Evolutionary conservation across 2,113 vertebrate species (phyloP), one percentile per base, ranked within the genome.

Genomic region (Motacilla tschutschensis): DNA sequence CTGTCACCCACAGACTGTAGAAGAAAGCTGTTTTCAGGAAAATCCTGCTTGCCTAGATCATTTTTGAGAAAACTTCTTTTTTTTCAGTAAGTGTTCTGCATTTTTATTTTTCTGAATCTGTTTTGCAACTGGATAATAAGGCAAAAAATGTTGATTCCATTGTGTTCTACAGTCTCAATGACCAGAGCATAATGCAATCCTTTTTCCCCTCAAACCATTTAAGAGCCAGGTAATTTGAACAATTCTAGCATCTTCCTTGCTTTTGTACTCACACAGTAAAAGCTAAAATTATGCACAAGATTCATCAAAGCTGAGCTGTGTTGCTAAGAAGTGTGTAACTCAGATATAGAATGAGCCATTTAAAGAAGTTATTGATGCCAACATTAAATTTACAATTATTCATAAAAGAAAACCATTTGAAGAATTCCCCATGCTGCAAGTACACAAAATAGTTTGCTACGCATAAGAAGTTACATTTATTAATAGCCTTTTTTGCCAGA

Each of bases 361-460:
- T 95, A 90, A 94, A 94, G 83, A 88, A 92, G 92, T 92, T 95
- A 94, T 94, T 95, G 95, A 95, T 64, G 90, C 82, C 90, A 92
- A 93, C 90, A 94, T 95, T 94, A 96, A 93, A 95, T 95, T 96
- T 95, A 95, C 95, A 96, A 94, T 96, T 96, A 95, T 95, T 96
- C 95, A 94, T 94, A 95, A 95, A 93, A 94, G 82, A 92, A 94
- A 95, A 92, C 86, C 78, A 91, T 94, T 94, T 93, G 92, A 95
- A 95, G 93, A 95, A 95, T 95, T 95, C 95, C 95, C 93, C 9
- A 36, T 48, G 95, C 92, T 96, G 87, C 79, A 73, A 91, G 85
- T 91, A 93, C 83, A 94, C 95, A 94, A 95, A 95, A 91, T 94
- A 95, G 77, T 93, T 95, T 76, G 91, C 82, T 85, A 94, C 9